A percentile compares a stretch with the other conserved stretches of the same genome.
These are phyloP conservation scores for Bilobella aurantiaca DNA, from an alignment of 1,140 invertebrate species.

Conservation along the genomic window DNA sequence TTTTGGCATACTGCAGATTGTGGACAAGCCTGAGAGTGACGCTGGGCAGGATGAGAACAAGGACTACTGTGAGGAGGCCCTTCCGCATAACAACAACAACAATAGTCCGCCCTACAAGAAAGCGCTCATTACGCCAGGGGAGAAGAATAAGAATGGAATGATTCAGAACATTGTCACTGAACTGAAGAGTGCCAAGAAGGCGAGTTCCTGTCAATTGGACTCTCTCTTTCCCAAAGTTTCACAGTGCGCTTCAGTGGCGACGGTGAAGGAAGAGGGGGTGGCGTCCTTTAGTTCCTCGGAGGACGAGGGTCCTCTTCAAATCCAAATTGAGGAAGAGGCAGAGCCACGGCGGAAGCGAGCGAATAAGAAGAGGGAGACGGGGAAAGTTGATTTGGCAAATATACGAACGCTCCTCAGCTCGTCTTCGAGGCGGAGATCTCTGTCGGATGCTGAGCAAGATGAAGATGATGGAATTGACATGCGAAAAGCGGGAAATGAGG, in stretches of 20 bases:
- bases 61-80: neutral
- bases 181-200: slow-evolving; percentile 29
- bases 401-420: neutral
- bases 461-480: slow-evolving; percentile 23
- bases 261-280: too few relatives aligned
- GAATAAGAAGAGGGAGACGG: neutral
- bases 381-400: neutral
- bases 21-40: slow-evolving; percentile 16
- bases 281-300: slow-evolving; percentile 5
- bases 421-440: too few relatives aligned
- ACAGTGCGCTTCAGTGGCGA: neutral
- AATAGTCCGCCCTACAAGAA: slow-evolving; percentile 32
- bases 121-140: slow-evolving; percentile 9
- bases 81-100: slow-evolving; percentile 23
- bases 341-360: neutral
- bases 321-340: slow-evolving; percentile 1
- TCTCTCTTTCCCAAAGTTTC: neutral
- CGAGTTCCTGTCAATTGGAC: neutral
- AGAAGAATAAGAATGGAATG: slow-evolving; percentile 33
- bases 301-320: neutral
- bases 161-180: slow-evolving; percentile 29
- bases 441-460: slow-evolving; percentile 12
- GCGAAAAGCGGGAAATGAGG: slow-evolving; percentile 16
- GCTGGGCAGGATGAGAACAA: slow-evolving; percentile 5
- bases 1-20: too few relatives aligned